Evolutionary conservation across 2,888 invertebrate genomes (phyloP), one percentile per base, ranked within the genome.

Genomic region (Pyrocoelia pectoralis): DNA sequence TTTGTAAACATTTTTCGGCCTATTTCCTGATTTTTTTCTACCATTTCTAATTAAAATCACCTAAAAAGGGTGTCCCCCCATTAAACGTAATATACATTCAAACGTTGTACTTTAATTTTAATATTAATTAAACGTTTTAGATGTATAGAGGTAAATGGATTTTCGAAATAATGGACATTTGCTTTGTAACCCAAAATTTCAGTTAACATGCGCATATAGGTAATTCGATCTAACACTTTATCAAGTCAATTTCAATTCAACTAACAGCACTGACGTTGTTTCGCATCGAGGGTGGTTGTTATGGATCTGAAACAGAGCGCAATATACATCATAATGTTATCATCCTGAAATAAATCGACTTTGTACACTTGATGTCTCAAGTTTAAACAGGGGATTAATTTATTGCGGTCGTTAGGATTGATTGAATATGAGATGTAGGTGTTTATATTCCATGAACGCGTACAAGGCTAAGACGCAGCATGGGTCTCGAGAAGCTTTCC

Each of bases 261-360:
- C 48, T 55, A 38, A 46, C 40, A 56, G 13, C 15, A 8, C 13
- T 15, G 14, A 17, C 13, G 43, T 43, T 43, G 33, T 33, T 33
- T 33, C 33, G 24, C 24, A 33, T 33, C n/a, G 33, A 33, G 33
- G 49, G n/a, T n/a, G n/a, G 58, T 53, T 56, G 50, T 55, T 33
- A 50, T 56, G 53, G 24, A 52, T 56, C 54, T 61, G 52, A 67
- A 63, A 63, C 64, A 58, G 57, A 61, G 59, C 61, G 61, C 49
- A 33, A 56, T 56, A 63, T 67, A 65, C 62, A 62, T 67, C 67
- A 65, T 61, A 61, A 65, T 57, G 66, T 63, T 62, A 65, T 65
- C 67, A 65, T 52, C 56, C 51, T 15, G 52, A 50, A 51, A 43
- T 58, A 38, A 43, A 43, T 52, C 19, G 52, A 60, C 24, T 15